Percentiles rank a stretch among this genome's conserved stretches.
phyloP scores from a whole-genome alignment of 1,140 invertebrate genomes.

The Nymphalis io region DNA sequence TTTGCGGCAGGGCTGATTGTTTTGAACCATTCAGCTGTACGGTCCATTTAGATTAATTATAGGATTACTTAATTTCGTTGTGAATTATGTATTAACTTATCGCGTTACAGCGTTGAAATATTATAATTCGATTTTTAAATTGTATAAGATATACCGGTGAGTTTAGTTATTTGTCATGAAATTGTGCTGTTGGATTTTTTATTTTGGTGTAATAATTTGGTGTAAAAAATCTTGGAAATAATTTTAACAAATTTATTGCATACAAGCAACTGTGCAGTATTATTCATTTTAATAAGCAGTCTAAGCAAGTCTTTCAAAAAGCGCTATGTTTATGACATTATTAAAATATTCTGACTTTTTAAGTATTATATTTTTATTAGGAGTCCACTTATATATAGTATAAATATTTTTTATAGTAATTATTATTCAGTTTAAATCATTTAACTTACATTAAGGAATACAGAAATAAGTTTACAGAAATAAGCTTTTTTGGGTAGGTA shows the following conservation, averaged over 20 bases:
- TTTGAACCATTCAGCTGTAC: constrained; percentile 80
- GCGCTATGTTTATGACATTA: constrained; percentile 2
- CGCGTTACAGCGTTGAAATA: constrained; percentile 29
- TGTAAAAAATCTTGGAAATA: background rate
- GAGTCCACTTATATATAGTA: background rate
- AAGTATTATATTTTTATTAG: constrained; percentile 3
- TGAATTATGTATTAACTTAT: constrained; percentile 61
- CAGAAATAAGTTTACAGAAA: too few relatives aligned
- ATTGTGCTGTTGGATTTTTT: too few relatives aligned
- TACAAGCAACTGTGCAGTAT: background rate
- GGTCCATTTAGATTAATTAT: constrained; percentile 81
- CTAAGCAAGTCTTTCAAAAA: constrained; percentile 6
- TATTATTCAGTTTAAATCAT: too few relatives aligned
- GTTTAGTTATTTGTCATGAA: background rate
- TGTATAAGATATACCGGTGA: background rate
- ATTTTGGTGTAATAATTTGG: too few relatives aligned
- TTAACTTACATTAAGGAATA: too few relatives aligned
- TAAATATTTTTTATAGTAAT: too few relatives aligned
- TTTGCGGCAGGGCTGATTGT: constrained; percentile 79
- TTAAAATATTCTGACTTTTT: too few relatives aligned
- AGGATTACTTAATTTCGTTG: constrained; percentile 79
- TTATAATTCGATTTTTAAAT: constrained; percentile 8
- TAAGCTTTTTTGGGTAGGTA: too few relatives aligned
- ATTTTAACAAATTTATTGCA: background rate
- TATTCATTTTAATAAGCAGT: constrained; percentile 2